These are phyloP conservation scores for Sitophilus oryzae DNA, from an alignment of 1,140 invertebrate species.

Conservation along the genomic window DNA sequence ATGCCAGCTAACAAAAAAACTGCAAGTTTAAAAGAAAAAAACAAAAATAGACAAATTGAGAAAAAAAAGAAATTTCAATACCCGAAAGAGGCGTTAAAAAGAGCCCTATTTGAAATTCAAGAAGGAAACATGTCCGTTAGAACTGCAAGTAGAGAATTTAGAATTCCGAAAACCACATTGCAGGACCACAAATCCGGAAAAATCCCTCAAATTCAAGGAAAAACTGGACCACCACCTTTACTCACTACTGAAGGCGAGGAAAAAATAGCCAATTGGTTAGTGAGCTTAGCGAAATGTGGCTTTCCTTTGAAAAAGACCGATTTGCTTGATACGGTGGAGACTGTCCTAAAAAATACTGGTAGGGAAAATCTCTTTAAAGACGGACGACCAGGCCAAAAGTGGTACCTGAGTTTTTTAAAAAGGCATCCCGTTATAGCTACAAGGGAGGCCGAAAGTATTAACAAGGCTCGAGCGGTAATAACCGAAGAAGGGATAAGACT, in stretches of 20 bases:
- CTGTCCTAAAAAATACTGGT: conserved; percentile 9
- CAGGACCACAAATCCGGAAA: conserved; percentile 24
- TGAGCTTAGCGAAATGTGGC: conserved; percentile 24
- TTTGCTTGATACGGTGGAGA: conserved; percentile 19
- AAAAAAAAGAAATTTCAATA: too few species aligned
- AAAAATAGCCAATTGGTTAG: conserved; percentile 16
- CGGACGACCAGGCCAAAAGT: conserved; percentile 31
- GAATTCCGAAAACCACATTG: conserved; percentile 23
- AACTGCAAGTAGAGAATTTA: conserved; percentile 17
- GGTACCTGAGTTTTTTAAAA: too few species aligned
- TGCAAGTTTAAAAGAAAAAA: too few species aligned
- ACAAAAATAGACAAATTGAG: too few species aligned
- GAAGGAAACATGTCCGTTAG: conserved; percentile 12
- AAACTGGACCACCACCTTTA: conserved; percentile 22
- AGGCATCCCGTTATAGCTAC: too few species aligned
- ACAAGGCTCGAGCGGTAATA: too few species aligned
- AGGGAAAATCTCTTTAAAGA: conserved; percentile 29
- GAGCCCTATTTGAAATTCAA: conserved; percentile 11
- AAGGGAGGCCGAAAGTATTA: too few species aligned
- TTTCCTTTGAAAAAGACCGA: conserved; percentile 26
- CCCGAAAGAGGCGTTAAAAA: conserved; percentile 10
- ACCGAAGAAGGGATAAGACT: too few species aligned
- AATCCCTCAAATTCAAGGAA: conserved; percentile 16
- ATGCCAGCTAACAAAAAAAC: too few species aligned
- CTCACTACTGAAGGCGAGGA: conserved; percentile 23